Percentiles rank a stretch among this genome's conserved stretches.
These are phyloP conservation scores for Acronicta aceris DNA, from an alignment of 2,888 invertebrate species.

Conservation along the genomic window DNA sequence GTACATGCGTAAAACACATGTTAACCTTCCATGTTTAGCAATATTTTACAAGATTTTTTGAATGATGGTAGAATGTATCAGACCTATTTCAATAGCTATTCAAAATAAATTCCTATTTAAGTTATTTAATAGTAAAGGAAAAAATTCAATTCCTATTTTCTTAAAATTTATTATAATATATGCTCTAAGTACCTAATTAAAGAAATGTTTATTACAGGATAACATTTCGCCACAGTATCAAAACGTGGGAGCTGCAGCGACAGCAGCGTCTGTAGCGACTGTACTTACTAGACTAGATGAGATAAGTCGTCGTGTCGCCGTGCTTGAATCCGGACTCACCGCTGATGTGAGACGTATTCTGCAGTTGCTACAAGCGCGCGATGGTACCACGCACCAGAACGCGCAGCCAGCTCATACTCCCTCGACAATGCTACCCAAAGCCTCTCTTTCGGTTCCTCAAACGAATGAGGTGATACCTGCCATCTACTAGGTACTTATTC, in stretches of 20 bases:
- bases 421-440: slow-evolving; percentile 78
- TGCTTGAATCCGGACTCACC: slow-evolving; percentile 92
- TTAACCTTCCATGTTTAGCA: too few species aligned
- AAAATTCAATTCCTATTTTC: too few species aligned
- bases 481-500: slow-evolving; percentile 1
- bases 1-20: too few species aligned
- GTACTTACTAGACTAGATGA: slow-evolving; percentile 92
- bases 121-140: too few species aligned
- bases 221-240: slow-evolving; percentile 84
- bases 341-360: slow-evolving; percentile 93
- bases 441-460: slow-evolving; percentile 83
- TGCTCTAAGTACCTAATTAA: too few species aligned
- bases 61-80: too few species aligned
- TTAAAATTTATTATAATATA: too few species aligned
- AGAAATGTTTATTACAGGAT: slow-evolving; percentile 66
- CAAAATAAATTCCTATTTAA: too few species aligned
- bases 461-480: slow-evolving; percentile 71
- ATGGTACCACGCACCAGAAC: slow-evolving; percentile 66
- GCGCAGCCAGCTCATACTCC: slow-evolving; percentile 77
- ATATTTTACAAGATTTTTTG: too few species aligned
- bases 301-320: slow-evolving; percentile 91
- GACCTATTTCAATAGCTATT: too few species aligned
- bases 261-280: slow-evolving; percentile 83
- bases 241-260: slow-evolving; percentile 78
- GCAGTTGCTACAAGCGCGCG: slow-evolving; percentile 89